Conservation (phyloP, 2,797 vertebrate genomes). For the Podargus strigoides region DNA sequence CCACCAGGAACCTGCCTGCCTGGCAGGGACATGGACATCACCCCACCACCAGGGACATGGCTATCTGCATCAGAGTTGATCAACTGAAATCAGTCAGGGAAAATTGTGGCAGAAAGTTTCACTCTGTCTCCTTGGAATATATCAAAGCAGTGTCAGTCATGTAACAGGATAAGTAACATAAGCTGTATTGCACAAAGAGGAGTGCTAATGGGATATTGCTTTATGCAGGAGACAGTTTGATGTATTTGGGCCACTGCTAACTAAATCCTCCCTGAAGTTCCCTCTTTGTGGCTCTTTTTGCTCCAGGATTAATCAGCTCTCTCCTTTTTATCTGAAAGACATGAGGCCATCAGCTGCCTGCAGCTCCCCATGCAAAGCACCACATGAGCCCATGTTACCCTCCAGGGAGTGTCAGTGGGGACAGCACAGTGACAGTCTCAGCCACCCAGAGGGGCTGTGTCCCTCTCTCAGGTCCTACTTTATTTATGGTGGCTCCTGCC, state of each 20-base stretch:
- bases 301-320: not conserved
- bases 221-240: not conserved
- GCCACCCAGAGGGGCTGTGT: not conserved
- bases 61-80: not conserved
- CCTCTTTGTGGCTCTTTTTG: not conserved
- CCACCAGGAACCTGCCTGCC: not conserved
- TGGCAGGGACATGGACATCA: not conserved
- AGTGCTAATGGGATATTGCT: not conserved
- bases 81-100: not conserved
- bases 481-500: not conserved
- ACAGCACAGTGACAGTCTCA: not conserved
- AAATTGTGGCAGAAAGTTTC: not conserved
- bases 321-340: not conserved
- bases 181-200: not conserved
- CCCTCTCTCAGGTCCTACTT: not conserved
- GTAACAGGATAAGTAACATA: not conserved
- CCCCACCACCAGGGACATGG: not conserved
- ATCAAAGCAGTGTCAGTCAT: not conserved
- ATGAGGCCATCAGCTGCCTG: not conserved
- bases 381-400: rapidly evolving
- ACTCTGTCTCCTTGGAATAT: not conserved
- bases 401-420: not conserved
- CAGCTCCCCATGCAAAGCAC: not conserved
- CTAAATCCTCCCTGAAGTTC: not conserved
- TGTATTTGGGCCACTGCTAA: not conserved